A percentile compares a stretch with the other conserved stretches of the same genome.
Evolutionary conservation across 2,888 invertebrate species (phyloP).

Genomic region (Balanococcus diminutus): DNA sequence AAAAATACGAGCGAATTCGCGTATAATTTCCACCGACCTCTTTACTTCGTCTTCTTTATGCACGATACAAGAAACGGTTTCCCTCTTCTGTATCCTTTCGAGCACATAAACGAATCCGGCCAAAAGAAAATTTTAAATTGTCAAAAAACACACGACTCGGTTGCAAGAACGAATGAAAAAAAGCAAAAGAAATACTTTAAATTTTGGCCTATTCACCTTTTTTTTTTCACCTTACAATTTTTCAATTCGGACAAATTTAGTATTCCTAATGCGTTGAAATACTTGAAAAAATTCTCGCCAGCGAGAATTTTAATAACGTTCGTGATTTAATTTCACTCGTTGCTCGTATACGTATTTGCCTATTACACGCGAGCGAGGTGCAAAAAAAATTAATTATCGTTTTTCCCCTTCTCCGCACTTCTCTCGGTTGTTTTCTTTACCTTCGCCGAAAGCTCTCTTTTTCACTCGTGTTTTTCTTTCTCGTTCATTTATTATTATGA

Average conservation of each 20-base stretch:
- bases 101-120: neutral
- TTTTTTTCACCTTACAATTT: too few species aligned
- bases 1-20: neutral
- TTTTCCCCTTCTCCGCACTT: neutral
- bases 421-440: neutral
- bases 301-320: constrained; percentile 29
- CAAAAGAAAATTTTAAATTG: neutral
- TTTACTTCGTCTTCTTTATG: neutral
- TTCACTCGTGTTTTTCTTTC: neutral
- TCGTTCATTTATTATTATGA: neutral
- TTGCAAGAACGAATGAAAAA: neutral
- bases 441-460: neutral
- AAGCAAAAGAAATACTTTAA: neutral
- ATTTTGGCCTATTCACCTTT: constrained; percentile 6
- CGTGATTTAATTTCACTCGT: constrained; percentile 23
- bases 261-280: constrained; percentile 10
- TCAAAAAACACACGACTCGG: neutral
- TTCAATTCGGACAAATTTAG: neutral
- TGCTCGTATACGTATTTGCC: neutral
- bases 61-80: neutral
- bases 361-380: constrained; percentile 14
- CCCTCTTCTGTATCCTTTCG: too few species aligned
- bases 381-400: constrained; percentile 15
- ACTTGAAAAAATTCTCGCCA: neutral
- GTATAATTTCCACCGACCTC: neutral